phyloP scores from a whole-genome alignment of 2,888 invertebrate genomes.

The Sarcophaga variegata region DNA sequence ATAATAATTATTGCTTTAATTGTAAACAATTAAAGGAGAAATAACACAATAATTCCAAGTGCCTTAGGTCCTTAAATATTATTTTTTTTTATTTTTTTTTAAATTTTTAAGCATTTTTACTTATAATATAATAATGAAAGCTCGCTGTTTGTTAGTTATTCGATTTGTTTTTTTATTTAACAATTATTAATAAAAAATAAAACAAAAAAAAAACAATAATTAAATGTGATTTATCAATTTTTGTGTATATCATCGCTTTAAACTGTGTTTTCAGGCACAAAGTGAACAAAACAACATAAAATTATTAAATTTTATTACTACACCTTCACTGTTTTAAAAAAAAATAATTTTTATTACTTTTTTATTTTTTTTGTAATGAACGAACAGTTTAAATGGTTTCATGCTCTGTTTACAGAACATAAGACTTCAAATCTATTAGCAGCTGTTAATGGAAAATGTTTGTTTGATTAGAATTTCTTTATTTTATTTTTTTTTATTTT shows the following conservation, averaged over 20 bases:
- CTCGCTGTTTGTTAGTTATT: conserved; percentile 60
- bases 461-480: too few species aligned
- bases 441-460: too few species aligned
- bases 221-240: conserved; percentile 25
- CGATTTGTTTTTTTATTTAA: conserved; percentile 27
- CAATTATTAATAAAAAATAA: conserved; percentile 63
- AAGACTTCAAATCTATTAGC: too few species aligned
- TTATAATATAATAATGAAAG: conserved; percentile 62
- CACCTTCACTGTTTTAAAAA: too few species aligned
- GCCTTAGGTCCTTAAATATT: conserved; percentile 16
- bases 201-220: too few species aligned
- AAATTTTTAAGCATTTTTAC: conserved; percentile 52
- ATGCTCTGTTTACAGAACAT: too few species aligned
- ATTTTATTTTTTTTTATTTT: background rate
- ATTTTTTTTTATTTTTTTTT: conserved; percentile 15
- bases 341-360: too few species aligned
- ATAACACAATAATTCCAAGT: conserved; percentile 14
- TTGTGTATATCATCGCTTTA: conserved; percentile 59
- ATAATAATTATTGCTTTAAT: conserved; percentile 61
- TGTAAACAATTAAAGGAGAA: conserved; percentile 18
- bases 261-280: conserved; percentile 78
- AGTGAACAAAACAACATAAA: conserved; percentile 74
- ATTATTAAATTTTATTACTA: conserved; percentile 21
- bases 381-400: too few species aligned
- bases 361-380: too few species aligned